Conservation (phyloP, 2,888 invertebrate genomes). For the Drosophila demipolita region DNA sequence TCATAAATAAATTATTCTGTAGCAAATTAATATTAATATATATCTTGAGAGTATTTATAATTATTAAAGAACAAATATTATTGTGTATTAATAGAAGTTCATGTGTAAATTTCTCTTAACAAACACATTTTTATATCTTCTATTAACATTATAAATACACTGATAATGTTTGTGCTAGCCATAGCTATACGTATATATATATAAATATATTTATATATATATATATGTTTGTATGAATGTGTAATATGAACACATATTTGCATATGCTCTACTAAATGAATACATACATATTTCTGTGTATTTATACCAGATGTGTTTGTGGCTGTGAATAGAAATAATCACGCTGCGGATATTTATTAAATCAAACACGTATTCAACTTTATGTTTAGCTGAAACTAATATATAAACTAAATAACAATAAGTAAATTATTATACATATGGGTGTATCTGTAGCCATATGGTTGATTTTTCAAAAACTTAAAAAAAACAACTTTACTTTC, state of each 20-base stretch:
- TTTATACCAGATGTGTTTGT: constrained; percentile 44
- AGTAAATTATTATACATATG: not conserved
- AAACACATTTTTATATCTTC: not conserved
- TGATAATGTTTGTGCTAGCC: constrained; percentile 5
- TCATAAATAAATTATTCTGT: not conserved
- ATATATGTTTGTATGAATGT: not conserved
- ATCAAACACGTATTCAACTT: constrained; percentile 17
- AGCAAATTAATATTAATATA: not conserved
- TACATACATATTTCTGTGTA: constrained; percentile 7
- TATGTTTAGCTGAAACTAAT: constrained; percentile 3
- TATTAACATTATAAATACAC: constrained; percentile 11
- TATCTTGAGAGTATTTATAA: not conserved
- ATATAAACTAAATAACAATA: not conserved
- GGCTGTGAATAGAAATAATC: constrained; percentile 7
- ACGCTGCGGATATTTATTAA: constrained; percentile 9
- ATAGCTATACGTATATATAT: not conserved
- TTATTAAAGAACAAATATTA: not conserved
- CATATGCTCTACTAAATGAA: constrained; percentile 5
- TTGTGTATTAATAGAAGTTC: not conserved
- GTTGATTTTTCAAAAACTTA: not conserved
- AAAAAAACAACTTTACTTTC: not conserved
- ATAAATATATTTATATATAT: not conserved
- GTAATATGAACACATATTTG: not conserved
- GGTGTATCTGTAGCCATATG: not conserved
- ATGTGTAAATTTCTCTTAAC: not conserved